phyloP scores from a whole-genome alignment of 2,888 invertebrate genomes.

The Machimus atricapillus region DNA sequence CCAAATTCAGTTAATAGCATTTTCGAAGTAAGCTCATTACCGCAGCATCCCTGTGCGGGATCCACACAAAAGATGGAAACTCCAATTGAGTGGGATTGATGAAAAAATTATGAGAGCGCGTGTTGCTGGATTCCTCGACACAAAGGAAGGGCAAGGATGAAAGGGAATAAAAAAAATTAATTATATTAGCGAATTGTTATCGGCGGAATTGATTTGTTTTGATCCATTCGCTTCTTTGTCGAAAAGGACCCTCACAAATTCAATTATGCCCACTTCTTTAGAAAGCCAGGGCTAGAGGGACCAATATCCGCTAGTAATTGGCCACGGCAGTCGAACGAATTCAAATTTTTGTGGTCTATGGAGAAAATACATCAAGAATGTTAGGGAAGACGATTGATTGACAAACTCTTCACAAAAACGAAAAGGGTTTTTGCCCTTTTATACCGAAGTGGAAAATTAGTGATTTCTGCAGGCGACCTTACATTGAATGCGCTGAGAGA shows the following conservation, averaged over 20 bases:
- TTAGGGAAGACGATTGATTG: not conserved
- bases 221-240: conserved; percentile 18
- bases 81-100: conserved; percentile 14
- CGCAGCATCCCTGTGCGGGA: not conserved
- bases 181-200: conserved; percentile 34
- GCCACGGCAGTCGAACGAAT: not conserved
- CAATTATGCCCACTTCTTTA: not conserved
- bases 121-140: not conserved
- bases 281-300: not conserved
- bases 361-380: not conserved
- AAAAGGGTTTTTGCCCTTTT: not conserved
- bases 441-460: not conserved
- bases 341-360: not conserved
- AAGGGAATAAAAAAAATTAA: conserved; percentile 31
- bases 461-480: not conserved
- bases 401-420: not conserved
- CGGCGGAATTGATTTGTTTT: conserved; percentile 37
- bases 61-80: not conserved
- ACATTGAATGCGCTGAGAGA: not conserved
- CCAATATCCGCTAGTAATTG: not conserved
- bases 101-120: conserved; percentile 12
- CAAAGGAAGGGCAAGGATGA: not conserved
- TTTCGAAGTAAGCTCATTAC: not conserved
- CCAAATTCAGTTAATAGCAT: not conserved
- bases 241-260: conserved; percentile 6